A percentile compares a stretch with the other conserved stretches of the same genome.
These are phyloP conservation scores for Cyanocitta stelleri DNA, from an alignment of 2,113 vertebrate genomes.

Conservation along the genomic window DNA sequence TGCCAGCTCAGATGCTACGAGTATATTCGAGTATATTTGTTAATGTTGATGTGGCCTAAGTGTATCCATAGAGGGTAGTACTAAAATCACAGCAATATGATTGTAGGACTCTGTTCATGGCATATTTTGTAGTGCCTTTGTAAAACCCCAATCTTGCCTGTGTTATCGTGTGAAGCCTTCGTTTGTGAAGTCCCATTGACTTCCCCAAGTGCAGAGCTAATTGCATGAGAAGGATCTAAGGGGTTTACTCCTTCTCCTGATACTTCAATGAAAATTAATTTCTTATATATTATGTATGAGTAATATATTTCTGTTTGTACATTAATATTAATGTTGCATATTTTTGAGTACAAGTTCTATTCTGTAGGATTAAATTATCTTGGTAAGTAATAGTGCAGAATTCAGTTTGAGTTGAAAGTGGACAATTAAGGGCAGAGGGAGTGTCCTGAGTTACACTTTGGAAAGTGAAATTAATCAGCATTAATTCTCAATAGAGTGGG, in stretches of 20 bases:
- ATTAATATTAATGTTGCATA: constrained; percentile 49
- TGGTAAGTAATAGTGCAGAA: background rate
- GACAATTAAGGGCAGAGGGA: background rate
- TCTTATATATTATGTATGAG: constrained; percentile 65
- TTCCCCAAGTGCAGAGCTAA: constrained; percentile 37
- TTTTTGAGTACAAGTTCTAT: constrained; percentile 30
- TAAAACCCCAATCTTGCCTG: background rate
- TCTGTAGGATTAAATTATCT: constrained; percentile 31
- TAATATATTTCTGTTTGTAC: constrained; percentile 57
- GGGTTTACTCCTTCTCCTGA: constrained; percentile 36
- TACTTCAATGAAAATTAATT: constrained; percentile 61
- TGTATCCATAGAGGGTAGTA: background rate
- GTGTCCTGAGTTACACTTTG: background rate
- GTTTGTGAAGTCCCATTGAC: constrained; percentile 25
- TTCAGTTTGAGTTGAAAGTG: constrained; percentile 4
- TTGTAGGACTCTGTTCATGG: background rate
- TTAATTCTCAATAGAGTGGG: background rate
- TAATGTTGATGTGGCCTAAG: background rate
- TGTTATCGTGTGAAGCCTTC: background rate
- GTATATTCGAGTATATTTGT: background rate
- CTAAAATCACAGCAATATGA: background rate
- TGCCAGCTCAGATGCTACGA: constrained; percentile 4
- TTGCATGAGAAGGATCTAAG: constrained; percentile 45
- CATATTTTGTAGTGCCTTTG: background rate
- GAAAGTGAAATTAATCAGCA: background rate